These are phyloP conservation scores for Trichomalopsis sarcophagae DNA, from an alignment of 1,140 invertebrate genomes.

Conservation along the genomic window DNA sequence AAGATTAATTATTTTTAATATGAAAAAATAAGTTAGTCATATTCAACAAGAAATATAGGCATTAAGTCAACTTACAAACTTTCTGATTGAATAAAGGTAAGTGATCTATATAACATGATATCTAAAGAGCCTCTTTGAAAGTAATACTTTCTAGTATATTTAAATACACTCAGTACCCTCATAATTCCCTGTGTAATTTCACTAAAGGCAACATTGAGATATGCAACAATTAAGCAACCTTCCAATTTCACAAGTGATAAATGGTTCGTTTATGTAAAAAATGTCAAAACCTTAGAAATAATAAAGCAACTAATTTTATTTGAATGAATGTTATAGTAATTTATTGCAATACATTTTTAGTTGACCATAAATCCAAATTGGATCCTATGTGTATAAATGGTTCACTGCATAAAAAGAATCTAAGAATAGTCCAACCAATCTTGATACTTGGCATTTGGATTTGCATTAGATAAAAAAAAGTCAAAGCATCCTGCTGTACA, in stretches of 20 bases:
- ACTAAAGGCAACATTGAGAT: background rate
- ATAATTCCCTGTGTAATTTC: constrained; percentile 28
- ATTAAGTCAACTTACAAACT: background rate
- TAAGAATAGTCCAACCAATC: constrained; percentile 28
- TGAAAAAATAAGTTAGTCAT: background rate
- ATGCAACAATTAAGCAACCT: constrained; percentile 23
- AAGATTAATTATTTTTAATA: no score
- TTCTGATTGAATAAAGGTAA: background rate
- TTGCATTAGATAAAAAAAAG: constrained; percentile 43
- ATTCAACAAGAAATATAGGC: background rate
- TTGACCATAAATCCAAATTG: background rate
- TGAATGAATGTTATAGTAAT: background rate
- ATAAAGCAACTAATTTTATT: background rate
- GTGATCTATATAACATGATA: constrained; percentile 3
- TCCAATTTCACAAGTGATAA: constrained; percentile 47
- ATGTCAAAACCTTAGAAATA: background rate
- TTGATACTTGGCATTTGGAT: constrained; percentile 31
- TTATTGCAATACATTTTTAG: background rate
- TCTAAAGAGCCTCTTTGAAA: background rate
- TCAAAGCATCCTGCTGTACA: constrained; percentile 2
- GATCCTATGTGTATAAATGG: background rate
- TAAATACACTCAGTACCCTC: constrained; percentile 30
- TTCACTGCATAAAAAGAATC: constrained; percentile 32
- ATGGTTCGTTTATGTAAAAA: constrained; percentile 18
- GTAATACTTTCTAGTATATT: constrained; percentile 5